Evolutionary conservation across 2,797 vertebrate genomes (phyloP).

Genomic region (Philypnodon macrostomus): DNA sequence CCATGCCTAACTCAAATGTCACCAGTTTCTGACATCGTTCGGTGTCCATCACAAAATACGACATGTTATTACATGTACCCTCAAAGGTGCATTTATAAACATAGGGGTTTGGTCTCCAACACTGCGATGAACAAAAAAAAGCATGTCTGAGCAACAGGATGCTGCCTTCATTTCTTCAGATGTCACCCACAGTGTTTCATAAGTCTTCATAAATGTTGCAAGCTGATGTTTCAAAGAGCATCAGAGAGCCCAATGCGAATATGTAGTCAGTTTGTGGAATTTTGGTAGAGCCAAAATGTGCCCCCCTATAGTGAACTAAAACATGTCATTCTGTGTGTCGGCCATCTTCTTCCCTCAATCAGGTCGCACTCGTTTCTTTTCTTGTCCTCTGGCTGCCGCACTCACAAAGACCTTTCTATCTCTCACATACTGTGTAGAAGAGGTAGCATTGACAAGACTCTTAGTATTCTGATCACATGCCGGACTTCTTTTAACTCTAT

Average conservation of each 20-base stretch:
- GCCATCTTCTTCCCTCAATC: constrained; percentile 21
- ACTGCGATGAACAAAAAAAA: background rate
- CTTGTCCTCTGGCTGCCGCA: constrained; percentile 18
- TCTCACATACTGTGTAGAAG: constrained; percentile 22
- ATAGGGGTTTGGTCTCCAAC: background rate
- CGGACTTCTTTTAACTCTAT: constrained; percentile 44
- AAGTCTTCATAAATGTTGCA: constrained; percentile 8
- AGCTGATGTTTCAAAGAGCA: constrained; percentile 1
- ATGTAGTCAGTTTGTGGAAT: constrained; percentile 24
- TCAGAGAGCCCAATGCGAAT: constrained; percentile 5
- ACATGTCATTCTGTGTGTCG: constrained; percentile 15
- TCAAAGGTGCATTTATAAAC: background rate
- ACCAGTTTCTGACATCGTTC: too few relatives aligned
- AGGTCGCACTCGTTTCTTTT: constrained; percentile 24
- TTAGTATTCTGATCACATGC: constrained; percentile 49
- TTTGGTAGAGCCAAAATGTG: constrained; percentile 21
- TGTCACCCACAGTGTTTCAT: constrained; percentile 1
- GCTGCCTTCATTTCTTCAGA: background rate
- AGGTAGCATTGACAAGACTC: constrained; percentile 31
- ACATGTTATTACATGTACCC: background rate
- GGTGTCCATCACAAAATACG: too few relatives aligned
- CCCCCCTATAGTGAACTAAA: constrained; percentile 13
- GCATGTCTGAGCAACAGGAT: background rate
- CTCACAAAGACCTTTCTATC: constrained; percentile 22
- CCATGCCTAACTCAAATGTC: too few relatives aligned